phyloP scores from a whole-genome alignment of 2,797 vertebrate genomes.

The Anableps anableps region DNA sequence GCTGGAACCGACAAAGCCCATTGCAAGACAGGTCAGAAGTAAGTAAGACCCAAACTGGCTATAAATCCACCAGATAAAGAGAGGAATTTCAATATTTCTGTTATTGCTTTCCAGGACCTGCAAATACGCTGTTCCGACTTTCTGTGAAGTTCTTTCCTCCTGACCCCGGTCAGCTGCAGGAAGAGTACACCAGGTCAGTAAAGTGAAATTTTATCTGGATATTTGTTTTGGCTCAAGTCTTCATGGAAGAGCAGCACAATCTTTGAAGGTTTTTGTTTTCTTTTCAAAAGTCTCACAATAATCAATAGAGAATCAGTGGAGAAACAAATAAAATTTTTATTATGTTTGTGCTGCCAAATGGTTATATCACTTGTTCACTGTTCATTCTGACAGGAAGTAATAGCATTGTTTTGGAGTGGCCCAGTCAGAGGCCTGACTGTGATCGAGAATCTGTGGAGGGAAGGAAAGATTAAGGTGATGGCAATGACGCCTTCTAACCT shows the following conservation, averaged over 20 bases:
- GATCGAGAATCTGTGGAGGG: not conserved
- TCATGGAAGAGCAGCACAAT: slow-evolving; percentile 16
- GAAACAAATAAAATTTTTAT: not conserved
- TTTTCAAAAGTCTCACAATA: not conserved
- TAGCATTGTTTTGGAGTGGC: not conserved
- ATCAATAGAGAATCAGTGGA: not conserved
- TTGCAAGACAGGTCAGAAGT: slow-evolving; percentile 93
- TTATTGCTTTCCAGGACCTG: slow-evolving; percentile 84
- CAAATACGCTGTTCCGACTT: slow-evolving; percentile 88
- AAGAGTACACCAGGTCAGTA: slow-evolving; percentile 92
- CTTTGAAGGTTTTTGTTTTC: not conserved
- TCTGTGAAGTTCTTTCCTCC: slow-evolving; percentile 99
- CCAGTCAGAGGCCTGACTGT: not conserved
- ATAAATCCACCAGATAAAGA: slow-evolving; percentile 3
- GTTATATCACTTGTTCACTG: not conserved
- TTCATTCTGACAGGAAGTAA: not conserved
- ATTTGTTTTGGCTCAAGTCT: slow-evolving; percentile 27
- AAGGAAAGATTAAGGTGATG: no score
- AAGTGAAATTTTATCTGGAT: slow-evolving; percentile 49
- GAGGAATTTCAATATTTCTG: slow-evolving; percentile 16
- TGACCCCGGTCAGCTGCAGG: slow-evolving; percentile 95
- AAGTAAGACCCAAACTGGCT: slow-evolving; percentile 73
- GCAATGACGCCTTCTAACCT: not conserved
- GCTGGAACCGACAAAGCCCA: slow-evolving; percentile 93
- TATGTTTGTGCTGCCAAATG: not conserved